Evolutionary conservation across 2,888 invertebrate species (phyloP), one percentile per base, ranked within the genome.

Genomic region (Trisateles emortualis): DNA sequence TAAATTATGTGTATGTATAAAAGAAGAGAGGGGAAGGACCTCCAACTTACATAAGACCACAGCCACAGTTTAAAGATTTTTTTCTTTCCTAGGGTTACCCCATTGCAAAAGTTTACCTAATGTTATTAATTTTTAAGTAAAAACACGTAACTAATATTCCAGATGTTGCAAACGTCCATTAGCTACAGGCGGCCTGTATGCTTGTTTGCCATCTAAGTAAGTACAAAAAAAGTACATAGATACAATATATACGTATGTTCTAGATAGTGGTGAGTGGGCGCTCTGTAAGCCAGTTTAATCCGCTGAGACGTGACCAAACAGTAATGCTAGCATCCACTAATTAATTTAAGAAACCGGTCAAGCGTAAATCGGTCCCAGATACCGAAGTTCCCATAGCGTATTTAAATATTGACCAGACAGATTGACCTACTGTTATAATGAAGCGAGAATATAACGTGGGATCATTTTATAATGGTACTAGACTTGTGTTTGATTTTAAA

Each of bases 281-380:
- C 14, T 38, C 42, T 9, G 22, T 32, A 45, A 42, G 38, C 52
- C 44, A 51, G 36, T 52, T 47, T 47, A 59, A 52, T 57, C 47
- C 42, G 29, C 42, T 46, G 45, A 70, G 52, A 56, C 71, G 64
- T 72, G 64, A 70, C 71, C 46, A 59, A 70, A 70, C 67, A 66
- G 57, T 64, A 64, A 70, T 67, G 71, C 55, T 64, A 64, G 54
- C 64, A 54, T 64, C 59, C 39, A 59, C 64, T 72, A 71, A 71
- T 71, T 72, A 72, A 71, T 64, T 64, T 59, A 60, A 57, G 45
- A 64, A 70, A 65, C 73, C 68, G 71, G 64, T 62, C 59, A 72
- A 64, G 54, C 47, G 48, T 63, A 29, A 59, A 66, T 55, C 56
- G 52, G 36, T 13, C 14, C 43, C 30, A 43, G 62, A 72, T 55